Conservation (phyloP, 2,888 invertebrate genomes). For the Sepiola atlantica region DNA sequence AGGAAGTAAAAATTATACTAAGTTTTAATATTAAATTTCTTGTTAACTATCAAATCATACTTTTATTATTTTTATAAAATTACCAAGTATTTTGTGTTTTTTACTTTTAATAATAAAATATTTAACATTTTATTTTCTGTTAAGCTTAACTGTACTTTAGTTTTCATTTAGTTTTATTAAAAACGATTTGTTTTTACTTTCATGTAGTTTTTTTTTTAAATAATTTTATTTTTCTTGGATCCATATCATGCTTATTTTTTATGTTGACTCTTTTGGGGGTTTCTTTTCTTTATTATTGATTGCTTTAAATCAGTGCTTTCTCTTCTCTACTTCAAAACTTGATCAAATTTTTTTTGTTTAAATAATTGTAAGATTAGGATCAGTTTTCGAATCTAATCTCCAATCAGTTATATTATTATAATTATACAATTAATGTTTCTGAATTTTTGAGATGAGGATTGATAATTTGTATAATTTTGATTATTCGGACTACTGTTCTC, state of each 20-base stretch:
- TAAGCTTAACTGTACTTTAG: not conserved
- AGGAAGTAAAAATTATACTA: not conserved
- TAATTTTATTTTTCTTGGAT: not conserved
- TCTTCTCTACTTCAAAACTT: not conserved
- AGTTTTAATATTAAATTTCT: not conserved
- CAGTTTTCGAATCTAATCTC: not conserved
- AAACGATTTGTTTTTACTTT: not conserved
- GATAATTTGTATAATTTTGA: too few species aligned
- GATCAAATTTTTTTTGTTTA: not conserved
- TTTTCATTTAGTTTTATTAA: not conserved
- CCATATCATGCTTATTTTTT: not conserved
- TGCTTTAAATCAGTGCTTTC: not conserved
- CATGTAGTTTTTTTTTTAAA: not conserved
- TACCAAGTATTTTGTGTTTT: not conserved
- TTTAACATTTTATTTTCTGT: not conserved
- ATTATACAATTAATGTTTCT: not conserved
- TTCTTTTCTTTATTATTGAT: not conserved
- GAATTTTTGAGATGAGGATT: too few species aligned
- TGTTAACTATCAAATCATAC: not conserved
- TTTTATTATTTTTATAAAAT: not conserved
- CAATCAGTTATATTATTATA: not conserved
- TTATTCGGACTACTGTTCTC: too few species aligned
- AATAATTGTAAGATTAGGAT: not conserved
- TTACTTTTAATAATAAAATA: not conserved
- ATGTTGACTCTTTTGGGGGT: not conserved